A percentile compares a stretch with the other conserved stretches of the same genome.
Conservation (phyloP, 2,113 vertebrate genomes). For the Petrocephalus microphthalmus region DNA sequence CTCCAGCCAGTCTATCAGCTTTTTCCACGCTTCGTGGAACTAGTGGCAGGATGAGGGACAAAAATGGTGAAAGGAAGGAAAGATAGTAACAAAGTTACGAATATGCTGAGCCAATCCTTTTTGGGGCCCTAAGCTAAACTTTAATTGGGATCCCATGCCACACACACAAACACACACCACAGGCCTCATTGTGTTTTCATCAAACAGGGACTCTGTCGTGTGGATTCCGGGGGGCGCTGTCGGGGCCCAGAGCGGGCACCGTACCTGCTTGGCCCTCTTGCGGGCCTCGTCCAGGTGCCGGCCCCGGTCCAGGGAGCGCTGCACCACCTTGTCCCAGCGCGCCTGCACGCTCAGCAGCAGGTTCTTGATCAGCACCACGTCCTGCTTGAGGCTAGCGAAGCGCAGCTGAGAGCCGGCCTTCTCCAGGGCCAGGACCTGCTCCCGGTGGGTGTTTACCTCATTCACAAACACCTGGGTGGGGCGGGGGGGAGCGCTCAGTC, state of each 20-base stretch:
- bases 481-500: background rate
- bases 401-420: conserved; percentile 91
- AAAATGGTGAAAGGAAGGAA: background rate
- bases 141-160: background rate
- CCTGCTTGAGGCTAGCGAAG: conserved; percentile 95
- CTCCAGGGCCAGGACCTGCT: conserved; percentile 90
- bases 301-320: conserved; percentile 89
- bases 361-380: conserved; percentile 96
- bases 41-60: conserved; percentile 35
- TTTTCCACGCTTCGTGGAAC: conserved; percentile 98
- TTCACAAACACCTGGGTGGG: conserved; percentile 84
- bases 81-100: background rate
- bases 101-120: background rate
- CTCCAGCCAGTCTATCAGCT: conserved; percentile 91
- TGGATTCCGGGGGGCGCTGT: too few relatives aligned
- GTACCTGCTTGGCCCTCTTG: conserved; percentile 94
- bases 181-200: background rate
- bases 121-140: background rate
- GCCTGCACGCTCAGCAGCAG: conserved; percentile 93
- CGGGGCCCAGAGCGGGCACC: background rate
- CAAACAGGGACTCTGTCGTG: too few relatives aligned
- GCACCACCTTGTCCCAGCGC: conserved; percentile 96
- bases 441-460: conserved; percentile 91
- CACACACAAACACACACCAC: background rate
- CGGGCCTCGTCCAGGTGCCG: conserved; percentile 88